Percentiles rank a stretch among this genome's conserved stretches.
These are phyloP conservation scores for Limanda limanda DNA, from an alignment of 2,113 vertebrate genomes.

Conservation along the genomic window DNA sequence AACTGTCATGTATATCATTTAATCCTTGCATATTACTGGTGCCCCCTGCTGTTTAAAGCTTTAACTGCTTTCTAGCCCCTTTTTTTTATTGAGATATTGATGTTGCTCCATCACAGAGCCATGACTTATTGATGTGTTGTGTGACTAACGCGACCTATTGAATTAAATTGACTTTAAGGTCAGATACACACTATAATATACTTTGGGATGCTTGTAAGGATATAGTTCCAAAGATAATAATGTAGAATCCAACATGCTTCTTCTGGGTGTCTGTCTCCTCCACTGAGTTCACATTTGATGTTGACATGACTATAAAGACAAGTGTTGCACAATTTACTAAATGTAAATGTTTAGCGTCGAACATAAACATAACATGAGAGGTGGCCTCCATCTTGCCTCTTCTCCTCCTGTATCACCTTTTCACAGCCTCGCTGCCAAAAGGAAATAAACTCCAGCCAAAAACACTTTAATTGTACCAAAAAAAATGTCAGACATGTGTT, in stretches of 20 bases:
- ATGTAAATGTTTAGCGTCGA: background rate
- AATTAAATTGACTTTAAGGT: background rate
- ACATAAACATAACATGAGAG: background rate
- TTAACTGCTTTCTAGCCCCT: slow-evolving; percentile 14
- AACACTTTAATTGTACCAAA: slow-evolving; percentile 63
- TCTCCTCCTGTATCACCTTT: slow-evolving; percentile 27
- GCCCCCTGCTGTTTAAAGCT: slow-evolving; percentile 79
- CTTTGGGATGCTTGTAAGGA: background rate
- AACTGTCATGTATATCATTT: slow-evolving; percentile 5
- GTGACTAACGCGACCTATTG: slow-evolving; percentile 20
- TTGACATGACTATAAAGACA: slow-evolving; percentile 4
- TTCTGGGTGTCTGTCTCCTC: slow-evolving; percentile 3
- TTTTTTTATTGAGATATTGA: background rate
- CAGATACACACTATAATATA: slow-evolving; percentile 7
- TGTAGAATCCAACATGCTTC: background rate
- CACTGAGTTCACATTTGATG: slow-evolving; percentile 12
- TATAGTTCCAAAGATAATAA: background rate
- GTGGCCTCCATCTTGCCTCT: background rate
- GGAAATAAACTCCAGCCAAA: slow-evolving; percentile 64
- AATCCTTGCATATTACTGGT: slow-evolving; percentile 63
- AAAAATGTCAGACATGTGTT: slow-evolving; percentile 80
- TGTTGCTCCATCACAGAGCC: slow-evolving; percentile 1
- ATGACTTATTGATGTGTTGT: slow-evolving; percentile 30
- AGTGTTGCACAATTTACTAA: background rate
- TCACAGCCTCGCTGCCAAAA: slow-evolving; percentile 55